These are phyloP conservation scores for Crax fasciolata DNA, from an alignment of 2,797 vertebrate species.

Conservation along the genomic window DNA sequence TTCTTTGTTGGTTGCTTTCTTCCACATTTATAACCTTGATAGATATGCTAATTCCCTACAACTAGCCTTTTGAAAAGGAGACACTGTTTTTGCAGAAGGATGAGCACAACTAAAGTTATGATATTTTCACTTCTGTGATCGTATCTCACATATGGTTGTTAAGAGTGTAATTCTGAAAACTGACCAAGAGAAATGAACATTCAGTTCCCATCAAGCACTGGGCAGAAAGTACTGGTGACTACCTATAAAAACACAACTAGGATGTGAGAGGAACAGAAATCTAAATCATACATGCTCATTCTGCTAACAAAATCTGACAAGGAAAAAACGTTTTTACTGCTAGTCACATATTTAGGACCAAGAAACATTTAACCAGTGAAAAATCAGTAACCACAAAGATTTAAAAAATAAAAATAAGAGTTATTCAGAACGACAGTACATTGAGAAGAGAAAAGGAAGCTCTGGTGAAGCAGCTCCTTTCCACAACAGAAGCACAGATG, in stretches of 20 bases:
- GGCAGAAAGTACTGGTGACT: background rate
- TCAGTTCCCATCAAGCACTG: background rate
- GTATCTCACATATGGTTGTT: background rate
- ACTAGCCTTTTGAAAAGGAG: background rate
- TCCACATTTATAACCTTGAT: background rate
- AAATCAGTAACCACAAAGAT: background rate
- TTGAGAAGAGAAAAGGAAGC: background rate
- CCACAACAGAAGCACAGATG: background rate
- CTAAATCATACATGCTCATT: background rate
- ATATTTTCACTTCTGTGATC: background rate
- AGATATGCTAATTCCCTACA: background rate
- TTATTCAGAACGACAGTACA: background rate
- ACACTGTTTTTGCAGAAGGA: background rate
- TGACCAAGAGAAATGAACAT: background rate
- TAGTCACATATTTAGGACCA: background rate
- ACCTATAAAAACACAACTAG: background rate
- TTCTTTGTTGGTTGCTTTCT: background rate
- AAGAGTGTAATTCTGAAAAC: background rate
- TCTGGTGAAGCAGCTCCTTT: too few species aligned
- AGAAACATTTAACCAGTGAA: background rate
- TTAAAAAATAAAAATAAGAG: background rate
- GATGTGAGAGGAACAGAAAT: background rate
- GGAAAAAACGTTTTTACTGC: background rate
- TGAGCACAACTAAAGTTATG: background rate
- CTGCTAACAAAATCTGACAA: background rate